Evolutionary conservation across 1,140 invertebrate genomes (phyloP).

Genomic region (Drosophila sp.): DNA sequence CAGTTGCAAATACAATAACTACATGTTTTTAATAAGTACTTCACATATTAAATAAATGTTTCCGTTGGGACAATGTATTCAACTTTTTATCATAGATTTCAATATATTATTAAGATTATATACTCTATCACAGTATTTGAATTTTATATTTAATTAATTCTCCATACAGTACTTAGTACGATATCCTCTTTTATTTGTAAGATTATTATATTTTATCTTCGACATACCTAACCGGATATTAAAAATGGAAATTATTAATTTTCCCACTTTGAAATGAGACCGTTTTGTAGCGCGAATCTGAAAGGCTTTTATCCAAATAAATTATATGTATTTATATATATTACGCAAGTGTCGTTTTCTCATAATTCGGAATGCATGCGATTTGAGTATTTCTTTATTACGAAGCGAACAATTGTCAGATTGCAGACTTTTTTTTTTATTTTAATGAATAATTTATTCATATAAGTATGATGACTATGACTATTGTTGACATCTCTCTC

Average conservation of each 20-base stretch:
- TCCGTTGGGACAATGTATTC: too few species aligned
- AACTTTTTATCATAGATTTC: too few species aligned
- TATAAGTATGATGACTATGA: constrained; percentile 13
- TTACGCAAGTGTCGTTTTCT: background rate
- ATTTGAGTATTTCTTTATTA: background rate
- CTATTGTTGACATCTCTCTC: constrained; percentile 23
- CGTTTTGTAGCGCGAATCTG: background rate
- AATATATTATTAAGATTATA: too few species aligned
- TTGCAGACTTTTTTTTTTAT: constrained; percentile 2
- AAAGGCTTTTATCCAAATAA: background rate
- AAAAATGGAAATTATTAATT: background rate
- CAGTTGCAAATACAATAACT: too few species aligned
- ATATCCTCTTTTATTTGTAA: too few species aligned
- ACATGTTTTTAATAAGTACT: too few species aligned
- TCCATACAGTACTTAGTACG: too few species aligned
- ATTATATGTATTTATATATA: background rate
- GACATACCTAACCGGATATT: background rate
- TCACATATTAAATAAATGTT: too few species aligned
- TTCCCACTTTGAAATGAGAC: background rate
- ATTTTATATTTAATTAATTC: too few species aligned
- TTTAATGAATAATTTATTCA: constrained; percentile 12
- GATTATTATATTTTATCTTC: too few species aligned
- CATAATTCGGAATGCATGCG: background rate
- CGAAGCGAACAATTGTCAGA: background rate
- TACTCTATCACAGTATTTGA: too few species aligned